Percentiles rank a stretch among this genome's conserved stretches.
Conservation (phyloP, 1,140 invertebrate genomes). For the Harpegnathos saltator region DNA sequence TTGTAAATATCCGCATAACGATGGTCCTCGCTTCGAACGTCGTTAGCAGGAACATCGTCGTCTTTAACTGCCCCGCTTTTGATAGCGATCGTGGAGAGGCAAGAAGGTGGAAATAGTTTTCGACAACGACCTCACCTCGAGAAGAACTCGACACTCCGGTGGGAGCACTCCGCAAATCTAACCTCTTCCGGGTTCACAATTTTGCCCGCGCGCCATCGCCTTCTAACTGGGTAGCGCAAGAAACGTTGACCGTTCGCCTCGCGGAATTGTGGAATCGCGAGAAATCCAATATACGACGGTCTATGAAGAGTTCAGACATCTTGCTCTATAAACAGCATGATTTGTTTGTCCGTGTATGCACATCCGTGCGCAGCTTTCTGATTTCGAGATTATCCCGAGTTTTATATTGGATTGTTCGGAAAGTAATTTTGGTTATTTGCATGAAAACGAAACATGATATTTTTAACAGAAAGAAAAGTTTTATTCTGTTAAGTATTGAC, state of each 20-base stretch:
- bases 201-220: constrained; percentile 32
- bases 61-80: constrained; percentile 38
- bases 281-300: constrained; percentile 12
- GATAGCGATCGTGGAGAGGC: constrained; percentile 56
- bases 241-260: constrained; percentile 42
- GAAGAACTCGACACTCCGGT: constrained; percentile 47
- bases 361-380: no score
- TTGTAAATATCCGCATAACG: constrained; percentile 61
- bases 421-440: no score
- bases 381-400: no score
- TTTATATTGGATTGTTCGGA: no score
- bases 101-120: constrained; percentile 42
- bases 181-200: constrained; percentile 54
- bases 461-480: no score
- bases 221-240: constrained; percentile 27
- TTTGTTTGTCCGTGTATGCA: no score
- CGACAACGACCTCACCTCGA: constrained; percentile 55
- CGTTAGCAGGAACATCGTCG: constrained; percentile 57
- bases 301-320: not conserved
- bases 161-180: constrained; percentile 64
- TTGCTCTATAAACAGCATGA: no score
- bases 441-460: no score
- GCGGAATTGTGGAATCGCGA: constrained; percentile 19
- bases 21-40: constrained; percentile 5
- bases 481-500: no score